Evolutionary conservation across 2,888 invertebrate species (phyloP).

Genomic region (Netelia melanura): DNA sequence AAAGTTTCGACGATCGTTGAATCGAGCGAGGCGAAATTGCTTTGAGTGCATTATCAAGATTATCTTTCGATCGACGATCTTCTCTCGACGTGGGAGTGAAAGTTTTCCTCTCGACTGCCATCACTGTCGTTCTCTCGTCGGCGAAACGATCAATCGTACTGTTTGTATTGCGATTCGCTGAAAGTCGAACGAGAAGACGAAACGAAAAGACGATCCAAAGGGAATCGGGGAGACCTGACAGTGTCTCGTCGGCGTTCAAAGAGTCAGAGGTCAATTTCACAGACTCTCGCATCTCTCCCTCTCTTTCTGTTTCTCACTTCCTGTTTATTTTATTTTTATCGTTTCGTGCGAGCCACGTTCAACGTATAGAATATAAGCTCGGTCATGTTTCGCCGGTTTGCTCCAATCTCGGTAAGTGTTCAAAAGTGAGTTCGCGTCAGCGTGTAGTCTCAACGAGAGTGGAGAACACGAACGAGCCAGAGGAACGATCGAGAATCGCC

Average conservation of each 20-base stretch:
- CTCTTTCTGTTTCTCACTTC: neutral
- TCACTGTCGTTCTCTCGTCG: slow-evolving; percentile 5
- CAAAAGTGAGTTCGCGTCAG: slow-evolving; percentile 53
- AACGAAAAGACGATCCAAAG: slow-evolving; percentile 16
- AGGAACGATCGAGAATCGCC: slow-evolving; percentile 64
- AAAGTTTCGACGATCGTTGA: neutral
- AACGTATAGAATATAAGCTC: slow-evolving; percentile 16
- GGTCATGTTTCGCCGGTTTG: slow-evolving; percentile 57
- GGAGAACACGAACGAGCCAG: slow-evolving; percentile 49
- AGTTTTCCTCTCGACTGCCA: slow-evolving; percentile 13
- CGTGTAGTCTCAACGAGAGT: slow-evolving; percentile 32
- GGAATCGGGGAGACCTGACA: slow-evolving; percentile 37
- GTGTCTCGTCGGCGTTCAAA: slow-evolving; percentile 46
- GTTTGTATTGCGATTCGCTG: slow-evolving; percentile 2
- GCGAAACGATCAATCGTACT: slow-evolving; percentile 31
- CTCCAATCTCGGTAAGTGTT: slow-evolving; percentile 65
- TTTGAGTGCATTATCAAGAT: neutral
- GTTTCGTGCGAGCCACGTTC: slow-evolving; percentile 14
- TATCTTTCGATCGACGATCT: neutral
- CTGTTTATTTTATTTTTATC: neutral
- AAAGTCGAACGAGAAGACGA: slow-evolving; percentile 17
- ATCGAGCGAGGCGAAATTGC: slow-evolving; percentile 7
- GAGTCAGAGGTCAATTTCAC: slow-evolving; percentile 40
- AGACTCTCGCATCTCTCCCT: slow-evolving; percentile 10
- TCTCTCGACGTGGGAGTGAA: slow-evolving; percentile 23